Percentiles rank a stretch among this genome's conserved stretches.
phyloP scores from a whole-genome alignment of 2,797 vertebrate species.

The Ambastaia sidthimunki region DNA sequence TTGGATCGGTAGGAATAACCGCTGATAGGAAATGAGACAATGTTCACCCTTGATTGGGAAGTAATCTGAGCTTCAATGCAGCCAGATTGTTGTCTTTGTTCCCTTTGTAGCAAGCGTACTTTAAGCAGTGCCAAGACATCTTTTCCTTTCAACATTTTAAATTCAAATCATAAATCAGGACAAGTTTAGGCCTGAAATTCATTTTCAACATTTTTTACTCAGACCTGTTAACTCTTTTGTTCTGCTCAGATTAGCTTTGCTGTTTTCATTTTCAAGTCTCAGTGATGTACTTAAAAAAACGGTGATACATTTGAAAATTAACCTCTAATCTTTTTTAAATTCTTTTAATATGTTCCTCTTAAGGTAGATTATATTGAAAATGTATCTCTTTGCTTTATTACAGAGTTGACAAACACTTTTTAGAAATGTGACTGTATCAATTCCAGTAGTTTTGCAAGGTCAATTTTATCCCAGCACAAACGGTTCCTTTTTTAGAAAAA shows the following conservation, averaged over 20 bases:
- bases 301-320: no score
- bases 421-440: no score
- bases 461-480: neutral
- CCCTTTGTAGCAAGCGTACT: neutral
- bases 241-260: neutral
- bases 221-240: neutral
- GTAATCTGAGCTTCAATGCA: constrained; percentile 1
- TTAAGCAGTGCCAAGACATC: neutral
- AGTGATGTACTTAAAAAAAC: neutral
- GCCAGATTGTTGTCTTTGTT: constrained; percentile 14
- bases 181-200: neutral
- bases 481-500: no score
- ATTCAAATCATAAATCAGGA: neutral
- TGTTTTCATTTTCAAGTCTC: neutral
- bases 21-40: constrained; percentile 6
- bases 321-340: no score
- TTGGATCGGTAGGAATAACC: neutral
- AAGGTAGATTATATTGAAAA: neutral
- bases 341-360: no score
- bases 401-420: no score
- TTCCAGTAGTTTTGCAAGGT: no score
- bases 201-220: neutral
- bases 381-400: no score
- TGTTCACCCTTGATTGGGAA: constrained; percentile 2
- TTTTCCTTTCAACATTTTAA: neutral